These are phyloP conservation scores for Ceryle rudis DNA, from an alignment of 2,797 vertebrate species.

Conservation along the genomic window DNA sequence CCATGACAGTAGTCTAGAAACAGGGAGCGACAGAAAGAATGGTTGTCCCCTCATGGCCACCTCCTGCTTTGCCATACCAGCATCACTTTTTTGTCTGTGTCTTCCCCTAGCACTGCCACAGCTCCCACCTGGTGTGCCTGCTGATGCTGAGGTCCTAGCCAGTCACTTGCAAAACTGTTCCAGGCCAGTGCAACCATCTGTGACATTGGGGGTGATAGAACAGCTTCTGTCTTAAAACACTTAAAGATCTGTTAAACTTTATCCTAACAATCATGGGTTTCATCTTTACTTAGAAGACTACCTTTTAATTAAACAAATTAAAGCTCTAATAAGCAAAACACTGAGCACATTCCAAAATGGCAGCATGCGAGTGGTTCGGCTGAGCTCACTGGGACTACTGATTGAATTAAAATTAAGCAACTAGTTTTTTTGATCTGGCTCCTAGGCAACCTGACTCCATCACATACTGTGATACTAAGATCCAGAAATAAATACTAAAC, in stretches of 20 bases:
- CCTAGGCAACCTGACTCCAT: background rate
- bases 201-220: background rate
- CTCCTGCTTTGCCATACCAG: background rate
- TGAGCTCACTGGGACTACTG: background rate
- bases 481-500: background rate
- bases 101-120: background rate
- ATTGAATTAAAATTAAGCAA: background rate
- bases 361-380: background rate
- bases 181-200: background rate
- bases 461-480: background rate
- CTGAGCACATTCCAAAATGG: fast-evolving
- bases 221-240: background rate
- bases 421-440: fast-evolving
- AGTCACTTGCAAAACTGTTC: background rate
- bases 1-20: background rate
- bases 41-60: background rate
- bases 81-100: background rate
- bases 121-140: background rate
- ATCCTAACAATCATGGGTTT: background rate
- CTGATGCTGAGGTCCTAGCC: background rate
- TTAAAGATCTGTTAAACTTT: background rate
- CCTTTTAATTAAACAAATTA: background rate
- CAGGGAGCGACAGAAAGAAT: background rate
- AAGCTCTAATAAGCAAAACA: background rate
- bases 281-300: background rate